phyloP scores from a whole-genome alignment of 1,140 invertebrate species.

The Melipona quadrifasciata region DNA sequence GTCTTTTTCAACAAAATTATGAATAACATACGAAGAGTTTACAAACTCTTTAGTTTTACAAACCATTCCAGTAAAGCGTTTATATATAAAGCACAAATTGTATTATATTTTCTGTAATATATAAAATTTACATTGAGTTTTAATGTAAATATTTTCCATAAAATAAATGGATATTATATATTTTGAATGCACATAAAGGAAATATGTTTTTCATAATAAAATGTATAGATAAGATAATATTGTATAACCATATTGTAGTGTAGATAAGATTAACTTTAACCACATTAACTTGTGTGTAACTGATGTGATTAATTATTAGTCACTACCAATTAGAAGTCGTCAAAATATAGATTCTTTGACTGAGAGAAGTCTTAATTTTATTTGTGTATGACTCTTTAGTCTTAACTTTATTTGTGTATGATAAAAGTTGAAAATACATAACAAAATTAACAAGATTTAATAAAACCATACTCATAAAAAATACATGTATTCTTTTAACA shows the following conservation, averaged over 20 bases:
- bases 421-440: not conserved
- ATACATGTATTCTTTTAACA: not conserved
- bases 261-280: too few relatives aligned
- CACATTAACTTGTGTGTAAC: not conserved
- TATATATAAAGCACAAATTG: not conserved
- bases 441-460: not conserved
- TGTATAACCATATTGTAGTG: not conserved
- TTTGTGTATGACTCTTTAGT: not conserved
- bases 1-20: constrained; percentile 57
- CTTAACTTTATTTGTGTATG: not conserved
- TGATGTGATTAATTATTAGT: not conserved
- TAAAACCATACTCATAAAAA: not conserved
- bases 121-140: constrained; percentile 1
- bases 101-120: constrained; percentile 30
- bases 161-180: constrained; percentile 9
- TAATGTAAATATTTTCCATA: constrained; percentile 13
- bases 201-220: constrained; percentile 1
- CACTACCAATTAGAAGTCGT: not conserved
- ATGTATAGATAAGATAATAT: not conserved
- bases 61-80: constrained; percentile 24
- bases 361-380: not conserved
- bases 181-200: not conserved
- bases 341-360: not conserved
- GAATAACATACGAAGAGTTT: constrained; percentile 4
- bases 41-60: not conserved